These are phyloP conservation scores for Colius striatus DNA, from an alignment of 2,113 vertebrate species.

Conservation along the genomic window DNA sequence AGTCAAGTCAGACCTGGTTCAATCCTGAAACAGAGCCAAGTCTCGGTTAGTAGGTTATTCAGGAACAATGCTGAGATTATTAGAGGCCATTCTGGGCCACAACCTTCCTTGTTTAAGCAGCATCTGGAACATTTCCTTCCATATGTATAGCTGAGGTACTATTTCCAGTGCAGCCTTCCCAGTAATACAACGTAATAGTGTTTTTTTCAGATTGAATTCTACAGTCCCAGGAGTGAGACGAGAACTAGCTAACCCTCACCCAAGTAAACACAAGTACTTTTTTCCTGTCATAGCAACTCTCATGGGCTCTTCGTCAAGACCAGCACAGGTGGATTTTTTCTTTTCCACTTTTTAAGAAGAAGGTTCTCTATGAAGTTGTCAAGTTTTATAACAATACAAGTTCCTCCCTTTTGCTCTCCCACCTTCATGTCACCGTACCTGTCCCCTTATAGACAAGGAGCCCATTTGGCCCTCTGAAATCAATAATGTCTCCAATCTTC, in stretches of 20 bases:
- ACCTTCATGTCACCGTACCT: slow-evolving; percentile 71
- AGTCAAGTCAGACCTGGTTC: background rate
- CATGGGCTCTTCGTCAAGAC: background rate
- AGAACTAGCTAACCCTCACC: background rate
- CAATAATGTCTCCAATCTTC: slow-evolving; percentile 85
- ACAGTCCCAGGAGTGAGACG: background rate
- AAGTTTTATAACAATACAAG: background rate
- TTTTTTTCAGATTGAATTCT: background rate
- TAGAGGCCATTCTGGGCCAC: background rate
- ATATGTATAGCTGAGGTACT: background rate
- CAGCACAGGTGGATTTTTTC: background rate
- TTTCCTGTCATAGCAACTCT: background rate
- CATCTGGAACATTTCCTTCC: background rate
- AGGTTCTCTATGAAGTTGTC: background rate
- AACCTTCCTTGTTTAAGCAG: background rate
- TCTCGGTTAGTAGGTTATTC: background rate
- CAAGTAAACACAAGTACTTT: background rate
- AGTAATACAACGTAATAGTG: background rate
- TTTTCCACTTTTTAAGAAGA: background rate
- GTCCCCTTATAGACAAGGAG: slow-evolving; percentile 85
- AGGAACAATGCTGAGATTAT: background rate
- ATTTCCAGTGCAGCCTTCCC: background rate
- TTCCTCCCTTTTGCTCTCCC: background rate
- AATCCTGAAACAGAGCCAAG: background rate
- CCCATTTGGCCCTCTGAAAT: slow-evolving; percentile 90